Percentiles rank a stretch among this genome's conserved stretches.
Conservation (phyloP, 2,113 vertebrate species). For the Promerops cafer region DNA sequence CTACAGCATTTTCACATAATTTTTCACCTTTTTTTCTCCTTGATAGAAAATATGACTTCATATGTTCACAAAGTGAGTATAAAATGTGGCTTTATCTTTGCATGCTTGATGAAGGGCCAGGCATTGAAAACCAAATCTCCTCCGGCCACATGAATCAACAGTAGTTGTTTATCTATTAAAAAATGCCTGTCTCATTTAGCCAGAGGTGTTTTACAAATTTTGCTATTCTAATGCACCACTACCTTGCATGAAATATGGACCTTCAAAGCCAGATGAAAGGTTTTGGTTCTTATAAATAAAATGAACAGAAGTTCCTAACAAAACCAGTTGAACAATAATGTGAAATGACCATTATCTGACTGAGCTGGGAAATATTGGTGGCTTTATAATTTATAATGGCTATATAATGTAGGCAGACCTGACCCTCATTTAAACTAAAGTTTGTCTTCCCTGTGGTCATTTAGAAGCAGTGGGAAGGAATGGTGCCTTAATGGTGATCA, state of each 20-base stretch:
- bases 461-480: not conserved
- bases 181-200: not conserved
- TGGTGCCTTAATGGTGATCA: not conserved
- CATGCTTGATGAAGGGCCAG: not conserved
- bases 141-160: not conserved
- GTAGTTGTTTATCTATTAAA: not conserved
- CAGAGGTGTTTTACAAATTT: not conserved
- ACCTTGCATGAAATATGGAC: not conserved
- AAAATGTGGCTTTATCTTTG: not conserved
- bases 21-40: not conserved
- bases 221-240: not conserved
- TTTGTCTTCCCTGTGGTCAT: constrained; percentile 6
- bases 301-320: not conserved
- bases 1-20: not conserved
- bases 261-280: not conserved
- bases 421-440: not conserved
- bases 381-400: not conserved
- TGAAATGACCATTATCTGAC: not conserved
- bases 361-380: not conserved
- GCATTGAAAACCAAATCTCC: not conserved
- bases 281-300: not conserved
- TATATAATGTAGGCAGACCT: not conserved
- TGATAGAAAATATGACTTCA: not conserved
- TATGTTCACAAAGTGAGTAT: not conserved
- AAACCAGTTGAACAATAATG: not conserved